These are phyloP conservation scores for Anolis sagrei DNA, from an alignment of 2,113 vertebrate species.

Conservation along the genomic window DNA sequence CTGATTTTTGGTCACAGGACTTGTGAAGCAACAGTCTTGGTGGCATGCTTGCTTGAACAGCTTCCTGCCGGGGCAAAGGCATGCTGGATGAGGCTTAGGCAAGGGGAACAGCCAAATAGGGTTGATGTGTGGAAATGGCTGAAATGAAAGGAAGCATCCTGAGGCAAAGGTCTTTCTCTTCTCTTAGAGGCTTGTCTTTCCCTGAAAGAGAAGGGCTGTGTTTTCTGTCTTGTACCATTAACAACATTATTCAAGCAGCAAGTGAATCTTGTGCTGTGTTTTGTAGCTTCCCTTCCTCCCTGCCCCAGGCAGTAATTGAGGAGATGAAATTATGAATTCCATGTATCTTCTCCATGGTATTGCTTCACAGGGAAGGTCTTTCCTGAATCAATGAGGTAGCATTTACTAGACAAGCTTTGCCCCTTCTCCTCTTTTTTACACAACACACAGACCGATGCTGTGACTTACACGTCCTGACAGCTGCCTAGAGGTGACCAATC, in stretches of 20 bases:
- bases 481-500: slow-evolving; percentile 27
- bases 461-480: slow-evolving; percentile 16
- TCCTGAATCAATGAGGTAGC: slow-evolving; percentile 10
- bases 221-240: slow-evolving; percentile 26
- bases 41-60: slow-evolving; percentile 6
- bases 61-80: slow-evolving; percentile 29
- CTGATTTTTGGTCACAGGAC: slow-evolving; percentile 46
- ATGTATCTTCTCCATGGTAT: rapidly evolving
- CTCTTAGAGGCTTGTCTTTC: background rate
- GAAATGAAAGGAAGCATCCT: slow-evolving; percentile 33
- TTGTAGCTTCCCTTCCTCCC: slow-evolving; percentile 32
- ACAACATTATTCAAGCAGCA: slow-evolving; percentile 48
- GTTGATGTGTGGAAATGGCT: background rate
- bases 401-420: background rate
- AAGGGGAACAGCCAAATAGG: background rate
- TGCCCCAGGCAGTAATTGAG: background rate
- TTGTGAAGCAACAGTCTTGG: background rate
- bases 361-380: background rate
- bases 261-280: slow-evolving; percentile 52
- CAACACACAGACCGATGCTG: rapidly evolving
- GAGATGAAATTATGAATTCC: slow-evolving; percentile 28
- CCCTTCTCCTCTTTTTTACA: background rate
- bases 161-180: slow-evolving; percentile 8
- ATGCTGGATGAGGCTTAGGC: background rate
- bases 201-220: slow-evolving; percentile 46